A percentile compares a stretch with the other conserved stretches of the same genome.
Evolutionary conservation across 2,113 vertebrate species (phyloP).

Genomic region (Ameiurus melas): DNA sequence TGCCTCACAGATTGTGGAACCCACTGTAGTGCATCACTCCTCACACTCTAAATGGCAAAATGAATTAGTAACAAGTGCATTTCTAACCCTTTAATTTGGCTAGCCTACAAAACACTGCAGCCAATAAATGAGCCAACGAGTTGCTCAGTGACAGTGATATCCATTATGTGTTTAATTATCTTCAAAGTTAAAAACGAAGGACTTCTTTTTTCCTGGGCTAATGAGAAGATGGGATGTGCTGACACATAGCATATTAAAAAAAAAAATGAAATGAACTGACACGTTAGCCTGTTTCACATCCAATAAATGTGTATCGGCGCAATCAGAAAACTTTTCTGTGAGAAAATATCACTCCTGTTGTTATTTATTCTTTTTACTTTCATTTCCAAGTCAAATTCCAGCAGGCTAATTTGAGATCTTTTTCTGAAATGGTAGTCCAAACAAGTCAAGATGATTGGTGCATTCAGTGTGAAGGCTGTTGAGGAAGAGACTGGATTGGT

Average conservation of each 20-base stretch:
- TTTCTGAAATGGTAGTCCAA: slow-evolving; percentile 63
- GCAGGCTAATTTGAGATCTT: slow-evolving; percentile 64
- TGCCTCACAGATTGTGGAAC: slow-evolving; percentile 55
- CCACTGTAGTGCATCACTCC: slow-evolving; percentile 45
- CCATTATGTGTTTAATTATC: slow-evolving; percentile 82
- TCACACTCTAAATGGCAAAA: slow-evolving; percentile 71
- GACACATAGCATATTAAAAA: slow-evolving; percentile 55
- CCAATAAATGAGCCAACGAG: slow-evolving; percentile 77
- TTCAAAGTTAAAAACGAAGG: slow-evolving; percentile 79
- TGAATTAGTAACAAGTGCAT: slow-evolving; percentile 76
- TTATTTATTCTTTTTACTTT: slow-evolving; percentile 66
- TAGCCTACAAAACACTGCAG: slow-evolving; percentile 69
- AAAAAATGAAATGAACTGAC: slow-evolving; percentile 63
- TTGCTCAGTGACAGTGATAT: slow-evolving; percentile 78
- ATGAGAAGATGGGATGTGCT: slow-evolving; percentile 71
- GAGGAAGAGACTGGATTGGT: slow-evolving; percentile 65
- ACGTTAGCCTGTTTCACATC: slow-evolving; percentile 47
- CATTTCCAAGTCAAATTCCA: slow-evolving; percentile 71
- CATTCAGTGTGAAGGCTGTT: slow-evolving; percentile 66
- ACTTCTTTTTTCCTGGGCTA: slow-evolving; percentile 71
- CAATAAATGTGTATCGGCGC: slow-evolving; percentile 62
- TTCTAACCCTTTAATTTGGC: slow-evolving; percentile 78
- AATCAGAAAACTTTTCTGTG: slow-evolving; percentile 65
- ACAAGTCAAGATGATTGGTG: slow-evolving; percentile 68
- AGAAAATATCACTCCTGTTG: slow-evolving; percentile 68